Conservation (phyloP, 2,113 vertebrate genomes). For the Trachemys scripta region DNA sequence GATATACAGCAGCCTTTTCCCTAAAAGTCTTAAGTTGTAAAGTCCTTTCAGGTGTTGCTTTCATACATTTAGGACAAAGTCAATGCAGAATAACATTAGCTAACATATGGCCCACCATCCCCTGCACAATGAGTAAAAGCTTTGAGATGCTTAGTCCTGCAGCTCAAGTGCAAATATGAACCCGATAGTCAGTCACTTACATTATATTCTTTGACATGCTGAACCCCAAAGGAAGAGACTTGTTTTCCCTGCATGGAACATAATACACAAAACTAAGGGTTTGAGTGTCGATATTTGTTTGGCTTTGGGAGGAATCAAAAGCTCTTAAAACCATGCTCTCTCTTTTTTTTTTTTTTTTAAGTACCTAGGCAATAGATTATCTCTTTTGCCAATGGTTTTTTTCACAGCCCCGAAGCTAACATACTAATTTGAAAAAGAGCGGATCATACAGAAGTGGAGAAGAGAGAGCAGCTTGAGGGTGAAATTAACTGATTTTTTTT, state of each 20-base stretch:
- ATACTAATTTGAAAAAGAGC: neutral
- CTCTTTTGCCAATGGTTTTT: neutral
- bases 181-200: constrained; percentile 36
- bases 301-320: neutral
- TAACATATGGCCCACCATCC: neutral
- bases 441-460: constrained; percentile 24
- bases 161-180: constrained; percentile 19
- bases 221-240: neutral
- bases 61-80: neutral
- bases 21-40: neutral
- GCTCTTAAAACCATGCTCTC: neutral
- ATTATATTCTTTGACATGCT: constrained; percentile 5
- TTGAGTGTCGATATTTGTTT: constrained; percentile 37
- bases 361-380: neutral
- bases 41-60: neutral
- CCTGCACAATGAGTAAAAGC: constrained; percentile 25
- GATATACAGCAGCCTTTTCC: neutral
- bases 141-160: neutral
- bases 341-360: too few relatives aligned
- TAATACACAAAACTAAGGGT: constrained; percentile 43
- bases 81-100: neutral
- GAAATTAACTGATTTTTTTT: constrained; percentile 43
- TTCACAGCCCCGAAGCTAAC: neutral
- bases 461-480: neutral
- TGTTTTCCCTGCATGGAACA: neutral